Conservation (phyloP, 2,888 invertebrate genomes). For the Morpho helenor region DNA sequence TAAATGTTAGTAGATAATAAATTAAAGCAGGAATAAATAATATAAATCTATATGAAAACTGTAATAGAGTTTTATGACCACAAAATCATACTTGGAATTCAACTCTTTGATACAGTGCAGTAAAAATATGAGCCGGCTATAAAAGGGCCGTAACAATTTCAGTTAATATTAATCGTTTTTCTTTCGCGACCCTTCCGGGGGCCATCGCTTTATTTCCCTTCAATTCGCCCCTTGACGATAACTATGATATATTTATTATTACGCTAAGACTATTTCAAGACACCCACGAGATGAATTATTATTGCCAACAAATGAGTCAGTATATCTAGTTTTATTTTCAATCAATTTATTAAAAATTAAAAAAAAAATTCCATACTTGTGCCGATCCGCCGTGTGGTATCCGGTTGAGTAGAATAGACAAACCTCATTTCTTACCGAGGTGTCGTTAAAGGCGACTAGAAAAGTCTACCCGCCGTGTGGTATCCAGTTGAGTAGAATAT, state of each 20-base stretch:
- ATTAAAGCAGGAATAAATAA: constrained; percentile 4
- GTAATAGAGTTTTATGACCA: constrained; percentile 39
- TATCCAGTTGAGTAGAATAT: too few species aligned
- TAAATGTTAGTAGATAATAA: not conserved
- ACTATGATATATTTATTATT: constrained; percentile 78
- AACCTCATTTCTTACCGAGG: too few species aligned
- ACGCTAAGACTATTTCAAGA: constrained; percentile 62
- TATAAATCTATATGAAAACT: not conserved
- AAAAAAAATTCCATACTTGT: too few species aligned
- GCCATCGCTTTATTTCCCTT: constrained; percentile 73
- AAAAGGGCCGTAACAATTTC: constrained; percentile 71
- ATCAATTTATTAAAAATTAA: too few species aligned
- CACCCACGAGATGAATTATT: constrained; percentile 71
- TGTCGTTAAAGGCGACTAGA: too few species aligned
- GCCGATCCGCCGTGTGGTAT: too few species aligned
- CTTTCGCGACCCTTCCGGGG: constrained; percentile 71
- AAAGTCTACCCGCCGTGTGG: too few species aligned
- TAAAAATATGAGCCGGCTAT: constrained; percentile 69
- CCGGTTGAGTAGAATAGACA: too few species aligned
- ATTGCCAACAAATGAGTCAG: constrained; percentile 14
- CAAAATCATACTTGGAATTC: constrained; percentile 42
- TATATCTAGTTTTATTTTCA: constrained; percentile 31
- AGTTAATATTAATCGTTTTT: constrained; percentile 79
- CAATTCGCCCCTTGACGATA: constrained; percentile 67
- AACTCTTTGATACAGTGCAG: constrained; percentile 64